Conservation (phyloP, 2,797 vertebrate species). For the Coluber constrictor region DNA sequence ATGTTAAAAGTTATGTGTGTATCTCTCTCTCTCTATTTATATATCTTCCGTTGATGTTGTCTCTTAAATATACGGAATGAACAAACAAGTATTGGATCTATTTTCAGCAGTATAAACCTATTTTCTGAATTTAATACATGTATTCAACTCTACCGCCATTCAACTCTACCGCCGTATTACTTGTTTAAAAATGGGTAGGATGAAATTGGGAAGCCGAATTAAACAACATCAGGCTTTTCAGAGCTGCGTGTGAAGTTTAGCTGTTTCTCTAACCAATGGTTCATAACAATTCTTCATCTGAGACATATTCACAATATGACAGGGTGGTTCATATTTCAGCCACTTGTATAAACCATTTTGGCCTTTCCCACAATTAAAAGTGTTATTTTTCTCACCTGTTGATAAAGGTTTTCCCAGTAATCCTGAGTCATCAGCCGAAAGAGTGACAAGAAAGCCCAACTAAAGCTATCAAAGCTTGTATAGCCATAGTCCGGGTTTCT, state of each 20-base stretch:
- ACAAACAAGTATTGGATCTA: not conserved
- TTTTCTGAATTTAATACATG: not conserved
- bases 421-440: constrained; percentile 98
- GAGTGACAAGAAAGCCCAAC: constrained; percentile 94
- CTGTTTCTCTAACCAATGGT: not conserved
- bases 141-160: too few relatives aligned
- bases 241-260: not conserved
- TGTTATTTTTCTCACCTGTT: constrained; percentile 75
- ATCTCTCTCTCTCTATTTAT: not conserved
- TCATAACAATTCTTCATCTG: not conserved
- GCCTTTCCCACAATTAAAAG: not conserved
- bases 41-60: not conserved
- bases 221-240: not conserved
- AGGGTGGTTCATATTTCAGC: not conserved
- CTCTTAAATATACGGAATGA: not conserved
- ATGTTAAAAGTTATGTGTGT: not conserved
- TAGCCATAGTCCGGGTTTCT: constrained; percentile 88
- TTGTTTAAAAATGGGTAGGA: not conserved
- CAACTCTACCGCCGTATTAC: not conserved
- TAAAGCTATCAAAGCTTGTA: constrained; percentile 94
- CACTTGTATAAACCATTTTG: not conserved
- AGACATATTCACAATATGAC: not conserved
- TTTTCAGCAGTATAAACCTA: not conserved
- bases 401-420: constrained; percentile 94
- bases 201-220: not conserved